Evolutionary conservation across 2,113 vertebrate genomes (phyloP), one percentile per base, ranked within the genome.

Genomic region (Marmota monax): DNA sequence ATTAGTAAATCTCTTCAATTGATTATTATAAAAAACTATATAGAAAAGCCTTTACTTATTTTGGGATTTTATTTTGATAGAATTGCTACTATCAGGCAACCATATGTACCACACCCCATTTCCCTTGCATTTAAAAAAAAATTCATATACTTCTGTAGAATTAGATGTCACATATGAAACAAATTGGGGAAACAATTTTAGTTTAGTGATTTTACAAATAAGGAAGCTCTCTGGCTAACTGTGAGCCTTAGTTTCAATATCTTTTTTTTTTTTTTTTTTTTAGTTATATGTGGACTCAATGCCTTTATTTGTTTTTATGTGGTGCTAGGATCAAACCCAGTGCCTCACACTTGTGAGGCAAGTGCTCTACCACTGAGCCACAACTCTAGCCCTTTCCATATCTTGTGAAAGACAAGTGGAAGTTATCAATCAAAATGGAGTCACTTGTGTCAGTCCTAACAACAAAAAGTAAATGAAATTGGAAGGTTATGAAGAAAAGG

Each of bases 41-140:
- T 23, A 53, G 29, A 85, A 85, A 56, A n/a, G 1, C 17, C 6
- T 17, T 79, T 76, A 69, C 73, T 78, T 77, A n/a, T 93, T 86
- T 84, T n/a, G n/a, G 32, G 63, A 72, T 58, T 92, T 89, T 77
- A 86, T 92, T 82, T 94, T 95, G 13, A 89, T 86, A 63, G 23
- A 63, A 63, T 63, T 63, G 23, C 23, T 63, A 63, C 23, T 7
- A 23, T 63, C 23, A 10, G 61, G 23, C 61, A 63, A 63, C 23
- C 6, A 63, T 10, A 25, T 63, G 67, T 69, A 69, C 65, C 29
- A 34, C 13, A 14, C 32, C 32, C 32, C 12, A 32, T 12, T 69
- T 69, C 29, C 8, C 27, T 87, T 61, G 34, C 18, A 87, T 56
- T 88, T 88, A 63, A 53, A 70, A 87, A 92, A 73, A 51, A 51